Base-by-base conservation (phyloP, 2,888 invertebrate genomes). In the Andrena trimmerana region DNA sequence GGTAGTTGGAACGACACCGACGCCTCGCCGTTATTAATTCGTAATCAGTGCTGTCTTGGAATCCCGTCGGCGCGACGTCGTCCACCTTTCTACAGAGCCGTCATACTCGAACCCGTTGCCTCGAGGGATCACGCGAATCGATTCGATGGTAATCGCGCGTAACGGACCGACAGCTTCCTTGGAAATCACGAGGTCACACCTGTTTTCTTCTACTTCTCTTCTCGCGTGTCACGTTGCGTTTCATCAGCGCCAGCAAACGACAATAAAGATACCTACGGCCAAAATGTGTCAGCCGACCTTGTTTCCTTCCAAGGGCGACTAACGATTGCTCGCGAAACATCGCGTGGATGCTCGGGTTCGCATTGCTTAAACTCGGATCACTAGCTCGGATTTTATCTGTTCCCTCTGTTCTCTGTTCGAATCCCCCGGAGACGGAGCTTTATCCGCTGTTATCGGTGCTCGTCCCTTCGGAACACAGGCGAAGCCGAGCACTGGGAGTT, bases 51-150 rank as follows among this genome's bases (percentile, higher is more conserved):
- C 36, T 66, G 76, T 67, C 78, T 65, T 71, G 70, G 59, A 81
- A 83, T 79, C 72, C 69, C 72, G 81, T 79, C 85, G 86, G 86
- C 88, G 83, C 85, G 87, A 87, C 88, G 83, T 80, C 67, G 70
- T 77, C 62, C 69, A 33, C 70, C 42, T 81, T 70, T 73, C 48
- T 54, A 73, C 73, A 29, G 27, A 63, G 33, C 20, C 27, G 62
- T 52, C 52, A 48, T 57, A 24, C 42, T 48, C 29, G 69, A 20
- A 31, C 48, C 66, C 66, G 57, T 33, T 33, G 80, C 73, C 84
- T 54, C 67, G 54, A 20, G 71, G 62, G 29, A 71, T 81, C 78
- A n/a, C 73, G 69, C 48, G 72, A 54, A 72, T 70, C 72, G 76
- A 81, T 69, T 66, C 36, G 50, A 33, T n/a, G 67, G 59, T 71